These are phyloP conservation scores for Campaea margaritaria DNA, from an alignment of 2,888 invertebrate genomes.

Conservation along the genomic window DNA sequence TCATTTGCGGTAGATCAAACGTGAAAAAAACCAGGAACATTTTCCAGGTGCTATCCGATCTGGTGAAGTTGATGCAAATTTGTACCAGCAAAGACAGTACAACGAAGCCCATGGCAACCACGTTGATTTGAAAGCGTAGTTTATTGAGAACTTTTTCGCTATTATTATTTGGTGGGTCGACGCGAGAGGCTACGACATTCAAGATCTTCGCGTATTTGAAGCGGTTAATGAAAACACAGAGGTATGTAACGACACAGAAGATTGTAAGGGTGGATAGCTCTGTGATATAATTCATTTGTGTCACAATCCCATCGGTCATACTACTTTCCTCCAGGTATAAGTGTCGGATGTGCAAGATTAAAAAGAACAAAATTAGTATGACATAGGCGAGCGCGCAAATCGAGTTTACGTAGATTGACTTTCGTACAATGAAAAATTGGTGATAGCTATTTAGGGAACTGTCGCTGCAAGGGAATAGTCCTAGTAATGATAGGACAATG, in stretches of 20 bases:
- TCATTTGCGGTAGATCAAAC: constrained; percentile 64
- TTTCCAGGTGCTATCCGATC: constrained; percentile 64
- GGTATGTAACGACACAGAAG: constrained; percentile 57
- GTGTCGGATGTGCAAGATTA: constrained; percentile 56
- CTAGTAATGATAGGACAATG: constrained; percentile 49
- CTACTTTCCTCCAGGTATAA: constrained; percentile 47
- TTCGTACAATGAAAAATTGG: constrained; percentile 50
- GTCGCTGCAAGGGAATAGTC: constrained; percentile 60
- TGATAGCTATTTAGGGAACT: constrained; percentile 47
- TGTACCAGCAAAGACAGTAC: constrained; percentile 50
- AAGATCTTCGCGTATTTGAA: constrained; percentile 60
- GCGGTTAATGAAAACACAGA: constrained; percentile 58
- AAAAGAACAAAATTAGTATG: constrained; percentile 53
- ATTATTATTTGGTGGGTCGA: constrained; percentile 46
- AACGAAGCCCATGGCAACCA: constrained; percentile 46
- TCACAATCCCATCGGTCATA: constrained; percentile 58
- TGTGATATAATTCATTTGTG: constrained; percentile 67
- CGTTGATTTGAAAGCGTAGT: constrained; percentile 54
- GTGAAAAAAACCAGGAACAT: constrained; percentile 60
- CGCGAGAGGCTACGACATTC: constrained; percentile 56
- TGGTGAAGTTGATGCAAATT: constrained; percentile 58
- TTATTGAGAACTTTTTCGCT: constrained; percentile 47
- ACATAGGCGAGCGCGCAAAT: constrained; percentile 55
- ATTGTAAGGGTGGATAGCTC: constrained; percentile 56
- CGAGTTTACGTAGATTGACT: constrained; percentile 65